Evolutionary conservation across 2,888 invertebrate species (phyloP), one percentile per base, ranked within the genome.

Genomic region (Bombylius major): DNA sequence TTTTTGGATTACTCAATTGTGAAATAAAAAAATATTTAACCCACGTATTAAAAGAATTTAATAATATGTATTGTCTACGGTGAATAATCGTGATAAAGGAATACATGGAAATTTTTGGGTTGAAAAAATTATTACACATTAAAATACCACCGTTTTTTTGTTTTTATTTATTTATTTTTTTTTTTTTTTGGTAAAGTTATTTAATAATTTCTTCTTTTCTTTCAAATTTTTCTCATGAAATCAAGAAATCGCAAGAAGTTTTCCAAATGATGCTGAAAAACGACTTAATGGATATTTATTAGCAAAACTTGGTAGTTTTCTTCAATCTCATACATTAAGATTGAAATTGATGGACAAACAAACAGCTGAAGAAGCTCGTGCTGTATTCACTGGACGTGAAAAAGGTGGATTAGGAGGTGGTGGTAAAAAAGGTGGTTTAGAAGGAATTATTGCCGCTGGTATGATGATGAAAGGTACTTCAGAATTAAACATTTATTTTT

Each of bases 241-340:
- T 23, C 23, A 75, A 63, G 87, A 88, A 67, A 71, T 89, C 5
- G 87, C 88, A 0, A 79, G 86, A 58, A 82, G 84, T 50, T 82
- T 86, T 65, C 87, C 87, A 0, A 82, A 84, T 50, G 87, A 87
- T 66, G 83, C 86, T 12, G 86, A 86, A 64, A 85, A 84, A 52
- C 78, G 87, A 42, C 70, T 90, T 53, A 88, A 89, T 67, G 87
- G 85, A 47, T 87, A 83, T 64, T 76, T 90, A 42, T 66, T 87
- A 62, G 84, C 82, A 64, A 84, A 84, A 67, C 74, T 89, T 52
- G 82, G 83, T 23, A 81, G 78, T 60, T 86, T 88, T 62, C 72
- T 89, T 59, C 84, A 83, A 67, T 83, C 82, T 6, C 87, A 88
- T 65, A 82, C 86, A 1, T 77, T 90, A 59, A 83, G 84, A 58